Evolutionary conservation across 2,113 vertebrate species (phyloP), one percentile per base, ranked within the genome.

Genomic region (Peromyscus maniculatus): DNA sequence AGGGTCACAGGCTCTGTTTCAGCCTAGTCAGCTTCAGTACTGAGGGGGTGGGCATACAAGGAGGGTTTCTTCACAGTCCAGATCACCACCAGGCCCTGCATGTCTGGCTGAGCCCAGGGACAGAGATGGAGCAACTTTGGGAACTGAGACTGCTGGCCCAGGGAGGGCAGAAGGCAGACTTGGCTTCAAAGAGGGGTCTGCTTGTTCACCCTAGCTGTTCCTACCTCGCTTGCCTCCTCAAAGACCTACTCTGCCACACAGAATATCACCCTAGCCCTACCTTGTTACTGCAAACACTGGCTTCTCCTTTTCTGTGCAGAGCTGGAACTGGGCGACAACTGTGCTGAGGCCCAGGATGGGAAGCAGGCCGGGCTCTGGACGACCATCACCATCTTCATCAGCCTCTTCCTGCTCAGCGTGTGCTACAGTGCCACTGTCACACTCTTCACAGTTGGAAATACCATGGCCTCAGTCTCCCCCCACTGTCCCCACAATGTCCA

Each of bases 231-330:
- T 26, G 10, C 13, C 79, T 24, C 26, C 84, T 16, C 17, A 43
- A 69, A 11, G 17, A 11, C 39, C 31, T 33, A 62, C 33, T 59
- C 21, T 24, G 46, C 66, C 43, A 3, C 77, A 64, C 19, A 57
- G 36, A 28, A 31, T 24, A 10, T 3, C 4, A 9, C 24, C 33
- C 1, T 52, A 22, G 12, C 7, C n/a, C 1, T 4, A 5, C 5
- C 10, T 13, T 12, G 12, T 0, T 77, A 12, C 9, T 12, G 13
- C n/a, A 19, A 15, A 26, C 28, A 49, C 67, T 91, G 72, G 96
- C 59, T n/a, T n/a, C 0, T 84, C 24, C 8, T 26, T 83, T 64
- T 88, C 57, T 87, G 16, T 43, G 39, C 84, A 98, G 98, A 72
- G 64, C 5, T 96, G 33, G 15, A 67, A 3, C 82, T 64, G 3